Conservation (phyloP, 2,888 invertebrate species). For the Tryphoninae sp. region DNA sequence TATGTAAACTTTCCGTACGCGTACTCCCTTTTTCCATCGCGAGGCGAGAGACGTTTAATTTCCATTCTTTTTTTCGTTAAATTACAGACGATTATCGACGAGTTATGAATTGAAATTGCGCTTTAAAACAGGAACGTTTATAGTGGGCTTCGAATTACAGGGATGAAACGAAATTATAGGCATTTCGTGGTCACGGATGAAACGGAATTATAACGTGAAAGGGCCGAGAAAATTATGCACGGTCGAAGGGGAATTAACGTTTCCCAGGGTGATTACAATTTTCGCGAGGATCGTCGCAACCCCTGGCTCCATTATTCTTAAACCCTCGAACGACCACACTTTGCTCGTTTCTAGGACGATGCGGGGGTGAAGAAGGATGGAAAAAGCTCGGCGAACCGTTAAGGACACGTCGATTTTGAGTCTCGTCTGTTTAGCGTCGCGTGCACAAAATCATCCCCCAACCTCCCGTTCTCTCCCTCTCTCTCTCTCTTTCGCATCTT, state of each 20-base stretch:
- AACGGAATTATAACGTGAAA: slow-evolving; percentile 2
- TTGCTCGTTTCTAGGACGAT: neutral
- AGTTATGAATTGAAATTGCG: slow-evolving; percentile 4
- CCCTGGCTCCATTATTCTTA: slow-evolving; percentile 31
- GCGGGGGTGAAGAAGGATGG: slow-evolving; percentile 45
- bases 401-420: slow-evolving; percentile 48
- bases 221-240: slow-evolving; percentile 1
- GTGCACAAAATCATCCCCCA: slow-evolving; percentile 28
- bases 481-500: slow-evolving; percentile 44
- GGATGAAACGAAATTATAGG: neutral
- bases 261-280: slow-evolving; percentile 62
- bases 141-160: neutral
- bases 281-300: slow-evolving; percentile 48
- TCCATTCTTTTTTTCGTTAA: slow-evolving; percentile 26
- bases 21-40: neutral
- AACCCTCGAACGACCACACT: neutral
- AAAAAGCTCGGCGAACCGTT: slow-evolving; percentile 52
- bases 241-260: slow-evolving; percentile 42
- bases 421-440: slow-evolving; percentile 39
- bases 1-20: slow-evolving; percentile 1
- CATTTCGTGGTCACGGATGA: too few species aligned
- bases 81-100: slow-evolving; percentile 11
- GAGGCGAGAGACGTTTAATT: slow-evolving; percentile 35
- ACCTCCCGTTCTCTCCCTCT: too few species aligned
- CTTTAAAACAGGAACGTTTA: slow-evolving; percentile 4